Base-by-base conservation (phyloP, 2,888 invertebrate genomes). In the Chaetoderma sp. region DNA sequence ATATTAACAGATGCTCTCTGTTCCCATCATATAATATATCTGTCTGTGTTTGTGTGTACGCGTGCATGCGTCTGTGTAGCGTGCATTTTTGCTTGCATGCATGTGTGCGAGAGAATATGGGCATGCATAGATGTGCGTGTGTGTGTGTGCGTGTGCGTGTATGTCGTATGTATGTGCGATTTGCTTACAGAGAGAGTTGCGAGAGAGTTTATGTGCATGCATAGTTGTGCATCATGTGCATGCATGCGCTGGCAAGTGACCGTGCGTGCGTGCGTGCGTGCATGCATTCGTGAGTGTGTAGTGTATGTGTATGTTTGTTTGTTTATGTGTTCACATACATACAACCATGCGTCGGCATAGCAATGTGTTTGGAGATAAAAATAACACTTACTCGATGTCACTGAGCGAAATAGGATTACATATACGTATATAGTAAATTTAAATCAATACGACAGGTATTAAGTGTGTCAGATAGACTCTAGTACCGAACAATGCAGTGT, bases 381-480 rank as follows among this genome's bases (percentile, higher is more conserved):
- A n/a, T 47, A 47, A 10, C n/a, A 21, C 6, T n/a, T n/a, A n/a
- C n/a, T n/a, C n/a, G n/a, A n/a, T n/a, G n/a, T n/a, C n/a, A n/a
- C n/a, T n/a, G n/a, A n/a, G n/a, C n/a, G n/a, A n/a, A n/a, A n/a
- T n/a, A n/a, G n/a, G n/a, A n/a, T n/a, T n/a, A n/a, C 23, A n/a
- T 47, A 47, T 47, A n/a, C 23, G 23, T 47, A 47, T 47, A 47
- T 47, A 47, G n/a, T n/a, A n/a, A n/a, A n/a, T n/a, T n/a, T n/a
- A n/a, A n/a, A n/a, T n/a, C n/a, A n/a, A n/a, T n/a, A n/a, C n/a
- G n/a, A n/a, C n/a, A n/a, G n/a, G n/a, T n/a, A n/a, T n/a, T n/a
- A n/a, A n/a, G n/a, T n/a, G n/a, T n/a, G n/a, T n/a, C n/a, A n/a
- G n/a, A n/a, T n/a, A n/a, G n/a, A n/a, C n/a, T n/a, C n/a, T n/a